Conservation (phyloP, 2,888 invertebrate genomes). For the Harpagoxenus sublaevis region DNA sequence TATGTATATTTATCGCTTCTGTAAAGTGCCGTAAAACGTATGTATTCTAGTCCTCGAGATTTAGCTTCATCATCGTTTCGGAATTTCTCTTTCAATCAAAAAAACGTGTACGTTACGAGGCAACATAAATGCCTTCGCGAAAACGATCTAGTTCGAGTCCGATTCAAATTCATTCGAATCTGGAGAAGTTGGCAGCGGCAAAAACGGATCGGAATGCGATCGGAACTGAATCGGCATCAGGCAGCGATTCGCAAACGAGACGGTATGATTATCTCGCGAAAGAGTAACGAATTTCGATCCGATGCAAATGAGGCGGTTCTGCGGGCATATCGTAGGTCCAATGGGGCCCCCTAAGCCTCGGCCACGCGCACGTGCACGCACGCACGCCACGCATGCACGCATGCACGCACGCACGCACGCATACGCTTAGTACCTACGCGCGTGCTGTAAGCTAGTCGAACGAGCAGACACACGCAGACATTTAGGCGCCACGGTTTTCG, state of each 20-base stretch:
- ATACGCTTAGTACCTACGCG: conserved; percentile 68
- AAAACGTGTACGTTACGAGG: background rate
- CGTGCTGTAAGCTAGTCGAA: conserved; percentile 63
- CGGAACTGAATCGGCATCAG: background rate
- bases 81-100: background rate
- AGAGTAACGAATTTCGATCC: conserved; percentile 78
- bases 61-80: too few relatives aligned
- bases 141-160: background rate
- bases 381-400: conserved; percentile 66
- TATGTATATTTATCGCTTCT: background rate
- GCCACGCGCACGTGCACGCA: conserved; percentile 71
- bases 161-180: background rate
- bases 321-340: conserved; percentile 59
- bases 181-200: background rate
- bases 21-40: background rate
- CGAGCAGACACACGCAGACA: conserved; percentile 75
- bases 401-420: conserved; percentile 67
- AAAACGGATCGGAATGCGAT: conserved; percentile 13
- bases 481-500: conserved; percentile 76
- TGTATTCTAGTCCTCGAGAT: background rate
- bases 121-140: background rate
- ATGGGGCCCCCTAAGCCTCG: conserved; percentile 45
- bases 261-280: conserved; percentile 71
- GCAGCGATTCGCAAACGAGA: conserved; percentile 53
- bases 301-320: conserved; percentile 78